A percentile compares a stretch with the other conserved stretches of the same genome.
Evolutionary conservation across 2,113 vertebrate genomes (phyloP).

Genomic region (Hiodon alosoides): DNA sequence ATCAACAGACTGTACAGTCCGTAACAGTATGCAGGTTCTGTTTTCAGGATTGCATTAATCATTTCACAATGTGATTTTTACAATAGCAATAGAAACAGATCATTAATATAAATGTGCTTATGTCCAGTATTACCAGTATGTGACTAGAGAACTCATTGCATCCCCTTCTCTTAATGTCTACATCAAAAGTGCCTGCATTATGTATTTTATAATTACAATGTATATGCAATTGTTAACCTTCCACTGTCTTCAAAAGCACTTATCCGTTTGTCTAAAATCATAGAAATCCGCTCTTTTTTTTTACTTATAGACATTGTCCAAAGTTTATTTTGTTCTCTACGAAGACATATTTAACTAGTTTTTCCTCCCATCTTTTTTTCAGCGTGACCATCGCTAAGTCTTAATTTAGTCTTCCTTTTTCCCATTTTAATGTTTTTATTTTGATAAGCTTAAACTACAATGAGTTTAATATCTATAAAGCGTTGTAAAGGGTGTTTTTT

Average conservation of each 20-base stretch:
- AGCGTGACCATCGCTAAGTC: neutral
- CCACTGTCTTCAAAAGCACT: constrained; percentile 45
- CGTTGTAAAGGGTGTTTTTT: constrained; percentile 31
- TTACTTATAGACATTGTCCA: constrained; percentile 5
- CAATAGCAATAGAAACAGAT: constrained; percentile 13
- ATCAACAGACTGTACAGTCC: constrained; percentile 7
- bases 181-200: constrained; percentile 43
- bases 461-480: constrained; percentile 22
- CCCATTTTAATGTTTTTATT: constrained; percentile 28
- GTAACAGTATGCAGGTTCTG: constrained; percentile 15
- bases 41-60: constrained; percentile 6
- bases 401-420: constrained; percentile 21
- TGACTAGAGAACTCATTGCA: constrained; percentile 17
- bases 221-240: constrained; percentile 41
- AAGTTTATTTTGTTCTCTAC: constrained; percentile 9
- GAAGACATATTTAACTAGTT: neutral
- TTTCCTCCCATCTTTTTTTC: constrained; percentile 9
- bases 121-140: constrained; percentile 13
- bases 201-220: constrained; percentile 33
- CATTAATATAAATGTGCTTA: constrained; percentile 16
- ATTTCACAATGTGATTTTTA: constrained; percentile 16
- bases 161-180: constrained; percentile 24
- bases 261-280: constrained; percentile 38
- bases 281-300: constrained; percentile 43
- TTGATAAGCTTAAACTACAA: constrained; percentile 29